phyloP scores from a whole-genome alignment of 30 jellyfish, hydroid and myxozoan species.

The Phacellophora camtschatica region DNA sequence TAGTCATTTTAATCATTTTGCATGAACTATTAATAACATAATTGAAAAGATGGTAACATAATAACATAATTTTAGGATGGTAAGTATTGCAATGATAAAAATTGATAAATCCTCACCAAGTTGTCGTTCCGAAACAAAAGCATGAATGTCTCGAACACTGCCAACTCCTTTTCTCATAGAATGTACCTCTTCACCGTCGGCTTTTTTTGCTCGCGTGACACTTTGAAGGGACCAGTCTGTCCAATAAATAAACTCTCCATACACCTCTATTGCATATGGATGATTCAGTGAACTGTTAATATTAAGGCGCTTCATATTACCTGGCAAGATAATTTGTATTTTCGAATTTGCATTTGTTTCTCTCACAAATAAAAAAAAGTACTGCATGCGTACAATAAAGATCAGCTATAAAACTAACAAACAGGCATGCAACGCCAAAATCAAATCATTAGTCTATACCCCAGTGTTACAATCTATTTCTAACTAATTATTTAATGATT shows the following conservation, averaged over 20 bases:
- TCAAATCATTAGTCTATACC: too few species aligned
- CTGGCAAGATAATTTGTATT: slow-evolving; percentile 52
- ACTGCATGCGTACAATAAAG: too few species aligned
- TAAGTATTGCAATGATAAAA: background rate
- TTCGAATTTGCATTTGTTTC: too few species aligned
- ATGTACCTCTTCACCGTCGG: slow-evolving; percentile 2
- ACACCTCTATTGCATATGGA: slow-evolving; percentile 78
- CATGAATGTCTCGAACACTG: slow-evolving; percentile 87
- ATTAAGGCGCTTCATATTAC: slow-evolving; percentile 21
- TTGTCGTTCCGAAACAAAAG: slow-evolving; percentile 70
- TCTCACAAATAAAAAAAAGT: too few species aligned
- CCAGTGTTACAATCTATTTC: too few species aligned
- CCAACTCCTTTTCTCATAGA: slow-evolving; percentile 24
- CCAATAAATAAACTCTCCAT: slow-evolving; percentile 79
- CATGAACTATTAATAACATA: too few species aligned
- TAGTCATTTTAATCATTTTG: too few species aligned
- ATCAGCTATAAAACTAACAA: too few species aligned
- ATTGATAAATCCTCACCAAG: slow-evolving; percentile 44
- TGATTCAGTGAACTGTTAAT: slow-evolving; percentile 26
- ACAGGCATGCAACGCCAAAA: too few species aligned
- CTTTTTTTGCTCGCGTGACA: slow-evolving; percentile 29
- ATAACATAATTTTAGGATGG: too few species aligned
- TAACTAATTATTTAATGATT: too few species aligned
- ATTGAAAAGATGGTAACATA: too few species aligned
- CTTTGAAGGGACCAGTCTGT: slow-evolving; percentile 82